These are phyloP conservation scores for Myzus persicae DNA, from an alignment of 1,140 invertebrate genomes.

Conservation along the genomic window DNA sequence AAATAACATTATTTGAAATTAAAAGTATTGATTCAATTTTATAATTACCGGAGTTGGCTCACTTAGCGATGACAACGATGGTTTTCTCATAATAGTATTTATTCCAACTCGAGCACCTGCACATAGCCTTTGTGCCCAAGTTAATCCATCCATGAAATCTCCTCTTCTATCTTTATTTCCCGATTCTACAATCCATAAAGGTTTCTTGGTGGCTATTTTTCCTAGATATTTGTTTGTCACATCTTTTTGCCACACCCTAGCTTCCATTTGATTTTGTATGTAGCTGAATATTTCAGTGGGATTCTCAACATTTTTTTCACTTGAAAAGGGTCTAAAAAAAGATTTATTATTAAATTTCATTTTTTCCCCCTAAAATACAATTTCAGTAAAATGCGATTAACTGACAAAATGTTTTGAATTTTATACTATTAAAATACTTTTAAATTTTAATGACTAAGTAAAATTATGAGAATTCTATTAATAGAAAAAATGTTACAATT, in stretches of 20 bases:
- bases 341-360: neutral
- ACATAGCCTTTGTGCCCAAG: conserved; percentile 65
- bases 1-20: neutral
- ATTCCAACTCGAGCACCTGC: conserved; percentile 65
- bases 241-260: conserved; percentile 63
- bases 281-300: conserved; percentile 39
- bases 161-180: conserved; percentile 63
- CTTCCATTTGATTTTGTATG: conserved; percentile 61
- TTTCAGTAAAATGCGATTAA: neutral
- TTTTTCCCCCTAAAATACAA: neutral
- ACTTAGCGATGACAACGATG: conserved; percentile 62
- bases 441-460: neutral
- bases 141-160: conserved; percentile 65
- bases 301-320: conserved; percentile 48
- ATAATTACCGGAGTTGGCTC: conserved; percentile 65
- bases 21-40: neutral
- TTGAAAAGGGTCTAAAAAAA: conserved; percentile 35
- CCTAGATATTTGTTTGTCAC: conserved; percentile 60
- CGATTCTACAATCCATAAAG: conserved; percentile 67
- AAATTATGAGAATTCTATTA: neutral
- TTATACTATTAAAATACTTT: neutral
- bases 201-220: conserved; percentile 62
- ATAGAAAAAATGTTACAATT: neutral
- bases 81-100: conserved; percentile 66
- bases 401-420: neutral